These are phyloP conservation scores for Neomorphus geoffroyi DNA, from an alignment of 2,797 vertebrate species.

Conservation along the genomic window DNA sequence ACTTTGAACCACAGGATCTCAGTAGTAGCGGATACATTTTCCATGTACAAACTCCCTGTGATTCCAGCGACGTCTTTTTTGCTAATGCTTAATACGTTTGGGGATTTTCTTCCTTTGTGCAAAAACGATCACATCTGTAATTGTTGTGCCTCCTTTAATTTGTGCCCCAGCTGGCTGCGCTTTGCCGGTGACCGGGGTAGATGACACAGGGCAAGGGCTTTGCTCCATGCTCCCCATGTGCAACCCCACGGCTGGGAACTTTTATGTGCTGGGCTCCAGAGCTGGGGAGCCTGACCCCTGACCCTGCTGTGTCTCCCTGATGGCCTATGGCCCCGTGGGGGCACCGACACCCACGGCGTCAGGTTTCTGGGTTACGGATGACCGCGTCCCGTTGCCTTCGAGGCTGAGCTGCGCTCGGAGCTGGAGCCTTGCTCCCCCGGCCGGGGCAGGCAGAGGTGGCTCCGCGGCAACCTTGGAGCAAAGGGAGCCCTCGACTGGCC, in stretches of 20 bases:
- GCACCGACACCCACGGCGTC: rapidly evolving
- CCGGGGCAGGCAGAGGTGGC: background rate
- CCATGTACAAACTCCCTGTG: rapidly evolving
- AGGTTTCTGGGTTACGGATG: background rate
- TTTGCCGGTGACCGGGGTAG: rapidly evolving
- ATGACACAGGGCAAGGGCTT: background rate
- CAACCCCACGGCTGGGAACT: background rate
- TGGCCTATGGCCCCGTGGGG: background rate
- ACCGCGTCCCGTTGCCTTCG: background rate
- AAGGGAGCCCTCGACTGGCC: no score
- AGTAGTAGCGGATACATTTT: rapidly evolving
- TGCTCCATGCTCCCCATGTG: no score
- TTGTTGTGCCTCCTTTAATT: rapidly evolving
- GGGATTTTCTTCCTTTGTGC: background rate
- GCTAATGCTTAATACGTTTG: rapidly evolving
- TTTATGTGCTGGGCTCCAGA: no score
- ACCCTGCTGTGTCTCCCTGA: background rate
- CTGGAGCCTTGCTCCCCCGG: background rate
- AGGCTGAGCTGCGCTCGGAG: no score
- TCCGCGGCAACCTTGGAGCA: no score
- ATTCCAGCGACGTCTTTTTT: rapidly evolving
- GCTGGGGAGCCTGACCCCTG: rapidly evolving
- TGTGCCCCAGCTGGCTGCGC: background rate
- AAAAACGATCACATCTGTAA: rapidly evolving
- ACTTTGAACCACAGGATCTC: rapidly evolving